Base-by-base conservation (phyloP, 1,140 invertebrate genomes). In the Euborellia annulipes region DNA sequence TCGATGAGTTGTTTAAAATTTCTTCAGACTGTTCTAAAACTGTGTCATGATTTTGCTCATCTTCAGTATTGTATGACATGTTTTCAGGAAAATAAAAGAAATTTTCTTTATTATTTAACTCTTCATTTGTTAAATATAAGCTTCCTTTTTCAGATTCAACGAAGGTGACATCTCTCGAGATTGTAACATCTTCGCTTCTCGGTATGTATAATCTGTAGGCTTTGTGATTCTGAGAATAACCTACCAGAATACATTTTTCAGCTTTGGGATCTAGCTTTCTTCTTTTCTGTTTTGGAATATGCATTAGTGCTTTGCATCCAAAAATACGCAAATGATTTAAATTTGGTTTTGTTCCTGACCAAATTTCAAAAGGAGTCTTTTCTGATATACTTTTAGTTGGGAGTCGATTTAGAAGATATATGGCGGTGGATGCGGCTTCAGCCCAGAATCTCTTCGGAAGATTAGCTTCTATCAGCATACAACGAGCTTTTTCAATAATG, bases 401-500 rank as follows among this genome's bases (percentile, higher is more conserved):
- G 27, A 55, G 47, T 49, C 60, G 38, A 46, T 66, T 65, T 30
- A 54, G 46, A 2, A 57, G 49, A 40, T 65, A 59, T 14, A 40
- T 50, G 0, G 60, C 59, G 6, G 52, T 58, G 7, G 44, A 36
- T 1, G 57, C 41, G 0, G 63, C 59, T 45, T 65, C 62, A 11
- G 53, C 59, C 62, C 63, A 66, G 27, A 58, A 55, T 3, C n/a
- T 37, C 14, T 44, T 45, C 9, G 40, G 36, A 17, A 61, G 30
- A 8, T 52, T 36, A 43, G 48, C 47, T 16, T 58, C 48, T 22
- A 20, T 16, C 9, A 63, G 19, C 42, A 59, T 50, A 11, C 52
- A 38, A n/a, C 53, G 46, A 4, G 57, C 53, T 13, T 30, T 36
- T 21, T 62, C 58, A 17, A 53, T 45, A 3, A 60, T 14, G 0